phyloP scores from a whole-genome alignment of 1,140 invertebrate species.

The Drosophila murphyi region DNA sequence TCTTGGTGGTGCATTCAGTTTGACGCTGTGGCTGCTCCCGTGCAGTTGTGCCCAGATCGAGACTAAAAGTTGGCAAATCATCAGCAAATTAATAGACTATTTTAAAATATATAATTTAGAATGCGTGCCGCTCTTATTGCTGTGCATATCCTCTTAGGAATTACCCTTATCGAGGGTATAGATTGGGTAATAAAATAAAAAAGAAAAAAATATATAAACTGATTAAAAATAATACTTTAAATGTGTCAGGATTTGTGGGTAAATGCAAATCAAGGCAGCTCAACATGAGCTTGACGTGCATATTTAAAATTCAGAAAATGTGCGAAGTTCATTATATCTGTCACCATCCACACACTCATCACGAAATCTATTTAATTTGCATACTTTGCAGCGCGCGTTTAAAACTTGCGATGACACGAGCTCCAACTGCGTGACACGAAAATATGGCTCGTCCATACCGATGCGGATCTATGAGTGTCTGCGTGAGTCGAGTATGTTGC shows the following conservation, averaged over 20 bases:
- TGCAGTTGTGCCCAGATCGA: conserved; percentile 66
- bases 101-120: conserved; percentile 1
- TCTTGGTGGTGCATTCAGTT: conserved; percentile 64
- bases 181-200: conserved; percentile 38
- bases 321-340: no score
- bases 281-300: no score
- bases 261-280: no score
- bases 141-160: conserved; percentile 57
- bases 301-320: no score
- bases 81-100: background rate
- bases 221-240: background rate
- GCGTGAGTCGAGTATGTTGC: conserved; percentile 63
- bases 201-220: background rate
- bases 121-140: conserved; percentile 38
- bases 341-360: background rate
- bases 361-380: conserved; percentile 16
- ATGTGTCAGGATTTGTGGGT: no score
- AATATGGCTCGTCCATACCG: conserved; percentile 72
- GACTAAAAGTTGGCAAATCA: conserved; percentile 5
- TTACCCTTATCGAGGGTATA: conserved; percentile 33
- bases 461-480: conserved; percentile 81
- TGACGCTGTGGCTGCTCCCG: conserved; percentile 64
- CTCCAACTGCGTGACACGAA: conserved; percentile 63
- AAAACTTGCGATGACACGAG: conserved; percentile 54
- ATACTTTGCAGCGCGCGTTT: conserved; percentile 43